phyloP scores from a whole-genome alignment of 2,797 vertebrate species.

The Lutjanus argentimaculatus region DNA sequence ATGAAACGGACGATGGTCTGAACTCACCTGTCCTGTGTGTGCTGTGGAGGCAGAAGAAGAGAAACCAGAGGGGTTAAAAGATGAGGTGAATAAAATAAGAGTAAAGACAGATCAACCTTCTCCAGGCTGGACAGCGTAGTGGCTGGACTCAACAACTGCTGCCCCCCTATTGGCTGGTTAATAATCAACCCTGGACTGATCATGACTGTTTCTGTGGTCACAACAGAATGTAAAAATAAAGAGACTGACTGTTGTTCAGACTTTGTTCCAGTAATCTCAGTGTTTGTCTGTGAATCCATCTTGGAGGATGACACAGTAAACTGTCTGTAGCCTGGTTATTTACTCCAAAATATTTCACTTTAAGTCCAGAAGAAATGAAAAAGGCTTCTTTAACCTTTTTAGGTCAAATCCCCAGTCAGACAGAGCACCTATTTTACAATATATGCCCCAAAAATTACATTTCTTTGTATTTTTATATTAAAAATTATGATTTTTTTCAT shows the following conservation, averaged over 20 bases:
- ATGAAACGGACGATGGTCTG: constrained; percentile 10
- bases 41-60: constrained; percentile 52
- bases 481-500: too few species aligned
- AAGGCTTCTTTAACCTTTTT: too few species aligned
- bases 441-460: too few species aligned
- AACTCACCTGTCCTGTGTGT: constrained; percentile 78
- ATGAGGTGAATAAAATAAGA: constrained; percentile 54
- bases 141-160: constrained; percentile 58
- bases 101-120: constrained; percentile 61
- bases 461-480: too few species aligned
- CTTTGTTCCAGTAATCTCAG: background rate
- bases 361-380: too few species aligned
- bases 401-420: too few species aligned
- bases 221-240: constrained; percentile 85
- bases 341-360: too few species aligned
- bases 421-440: too few species aligned
- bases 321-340: too few species aligned
- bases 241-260: constrained; percentile 25
- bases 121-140: constrained; percentile 58
- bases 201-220: constrained; percentile 58
- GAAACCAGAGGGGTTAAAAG: constrained; percentile 34
- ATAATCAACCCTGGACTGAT: constrained; percentile 79
- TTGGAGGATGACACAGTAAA: too few species aligned
- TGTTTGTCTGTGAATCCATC: background rate
- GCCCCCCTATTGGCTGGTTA: constrained; percentile 73